phyloP scores from a whole-genome alignment of 2,797 vertebrate species.

The Heteromormyrus szaboi region DNA sequence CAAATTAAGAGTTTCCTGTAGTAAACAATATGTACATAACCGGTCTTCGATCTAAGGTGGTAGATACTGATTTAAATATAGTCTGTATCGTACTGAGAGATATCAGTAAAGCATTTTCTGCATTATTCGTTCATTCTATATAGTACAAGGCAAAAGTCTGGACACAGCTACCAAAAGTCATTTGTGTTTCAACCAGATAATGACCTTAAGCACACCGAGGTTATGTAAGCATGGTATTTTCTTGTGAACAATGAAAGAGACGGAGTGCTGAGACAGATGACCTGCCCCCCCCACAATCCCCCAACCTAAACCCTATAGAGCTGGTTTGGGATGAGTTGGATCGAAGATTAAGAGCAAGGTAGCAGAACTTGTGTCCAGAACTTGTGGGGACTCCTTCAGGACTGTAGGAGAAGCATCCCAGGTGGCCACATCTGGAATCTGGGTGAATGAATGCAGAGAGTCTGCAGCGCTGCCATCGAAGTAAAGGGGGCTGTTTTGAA shows the following conservation, averaged over 20 bases:
- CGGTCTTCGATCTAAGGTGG: background rate
- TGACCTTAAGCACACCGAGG: background rate
- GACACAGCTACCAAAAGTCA: background rate
- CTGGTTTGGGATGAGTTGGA: background rate
- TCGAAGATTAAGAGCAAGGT: background rate
- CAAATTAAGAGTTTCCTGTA: background rate
- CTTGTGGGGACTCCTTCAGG: background rate
- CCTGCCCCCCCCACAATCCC: background rate
- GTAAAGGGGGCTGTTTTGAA: background rate
- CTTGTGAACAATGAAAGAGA: background rate
- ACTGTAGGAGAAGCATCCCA: background rate
- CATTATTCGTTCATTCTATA: background rate
- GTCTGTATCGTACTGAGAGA: background rate
- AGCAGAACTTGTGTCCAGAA: background rate
- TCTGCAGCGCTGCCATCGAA: background rate
- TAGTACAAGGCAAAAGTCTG: background rate
- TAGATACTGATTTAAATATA: background rate
- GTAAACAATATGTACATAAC: background rate
- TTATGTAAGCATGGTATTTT: background rate
- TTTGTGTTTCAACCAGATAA: background rate
- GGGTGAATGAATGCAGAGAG: background rate
- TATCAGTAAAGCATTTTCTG: background rate
- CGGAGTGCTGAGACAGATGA: background rate
- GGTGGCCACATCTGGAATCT: background rate
- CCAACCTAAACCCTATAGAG: background rate